Evolutionary conservation across 2,888 invertebrate species (phyloP), one percentile per base, ranked within the genome.

Genomic region (Drepana falcataria): DNA sequence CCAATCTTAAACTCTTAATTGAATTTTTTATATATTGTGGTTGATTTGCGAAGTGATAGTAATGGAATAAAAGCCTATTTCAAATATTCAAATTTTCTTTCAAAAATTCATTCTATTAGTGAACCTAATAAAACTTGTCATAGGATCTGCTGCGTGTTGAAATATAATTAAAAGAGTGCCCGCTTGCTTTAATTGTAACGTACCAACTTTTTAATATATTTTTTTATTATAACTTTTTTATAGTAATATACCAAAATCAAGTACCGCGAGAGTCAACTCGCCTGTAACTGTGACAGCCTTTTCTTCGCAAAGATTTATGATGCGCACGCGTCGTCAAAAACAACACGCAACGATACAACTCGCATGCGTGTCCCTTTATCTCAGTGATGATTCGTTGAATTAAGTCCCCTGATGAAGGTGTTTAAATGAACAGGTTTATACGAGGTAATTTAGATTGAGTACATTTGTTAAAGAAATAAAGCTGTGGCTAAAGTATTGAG

Each of bases 391-490:
- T 66, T 75, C 75, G 71, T 82, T 81, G 83, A 87, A 85, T 87
- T 85, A 85, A 87, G 74, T 69, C 74, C 65, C 77, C 71, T 83
- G 78, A 85, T 85, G 83, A 86, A 86, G 85, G 82, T 80, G 76
- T 81, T 80, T 75, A 79, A 75, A 78, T 69, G 64, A 66, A 68
- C 68, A 62, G 4, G 5, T 49, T 37, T 49, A 21, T 49, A 49
- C 21, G 9, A 5, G 49, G n/a, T 6, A 49, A 35, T 35, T n/a
- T 49, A 5, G n/a, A 35, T 4, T 49, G 37, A 5, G 21, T 9
- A 4, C 4, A 48, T 21, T 48, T 47, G 44, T 3, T 9, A 9
- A 9, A 44, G 9, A 9, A 9, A 44, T 6, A 9, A 47, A 48
- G 51, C 35, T 37, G 44, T 35, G 33, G 48, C n/a, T 9, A 37